A percentile compares a stretch with the other conserved stretches of the same genome.
These are phyloP conservation scores for Dallia pectoralis DNA, from an alignment of 2,797 vertebrate genomes.

Conservation along the genomic window DNA sequence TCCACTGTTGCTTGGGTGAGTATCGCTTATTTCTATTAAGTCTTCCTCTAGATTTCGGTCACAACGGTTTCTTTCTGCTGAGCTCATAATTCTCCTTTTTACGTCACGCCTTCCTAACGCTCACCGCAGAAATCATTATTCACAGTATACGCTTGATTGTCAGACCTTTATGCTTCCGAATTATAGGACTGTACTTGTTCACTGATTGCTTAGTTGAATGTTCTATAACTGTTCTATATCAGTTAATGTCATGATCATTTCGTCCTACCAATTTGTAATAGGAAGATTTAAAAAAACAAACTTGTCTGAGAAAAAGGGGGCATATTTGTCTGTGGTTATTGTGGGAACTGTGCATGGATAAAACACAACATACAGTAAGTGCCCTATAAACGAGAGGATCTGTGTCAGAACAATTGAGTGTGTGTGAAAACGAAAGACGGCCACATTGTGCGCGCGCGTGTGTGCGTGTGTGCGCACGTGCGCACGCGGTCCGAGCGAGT, in stretches of 20 bases:
- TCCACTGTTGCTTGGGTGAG: slow-evolving; percentile 69
- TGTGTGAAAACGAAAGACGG: slow-evolving; percentile 24
- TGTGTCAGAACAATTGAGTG: slow-evolving; percentile 50
- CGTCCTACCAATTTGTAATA: not conserved
- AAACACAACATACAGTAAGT: slow-evolving; percentile 12
- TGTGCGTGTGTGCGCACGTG: not conserved
- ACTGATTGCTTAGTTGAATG: not conserved
- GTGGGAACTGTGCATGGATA: not conserved
- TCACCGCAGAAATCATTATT: not conserved
- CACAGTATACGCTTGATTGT: not conserved
- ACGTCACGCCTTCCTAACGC: slow-evolving; percentile 2
- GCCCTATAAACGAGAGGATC: slow-evolving; percentile 30
- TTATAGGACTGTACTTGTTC: not conserved
- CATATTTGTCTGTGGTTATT: not conserved
- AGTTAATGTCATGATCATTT: not conserved
- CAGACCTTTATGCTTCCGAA: not conserved
- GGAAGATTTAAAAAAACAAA: not conserved
- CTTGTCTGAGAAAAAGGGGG: not conserved
- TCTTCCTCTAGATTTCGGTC: slow-evolving; percentile 16
- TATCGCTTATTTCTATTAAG: slow-evolving; percentile 55
- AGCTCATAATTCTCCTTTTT: slow-evolving; percentile 15
- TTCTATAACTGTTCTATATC: not conserved
- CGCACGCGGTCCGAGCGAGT: slow-evolving; percentile 9
- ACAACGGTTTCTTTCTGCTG: slow-evolving; percentile 15
- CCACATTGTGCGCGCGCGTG: slow-evolving; percentile 30